phyloP scores from a whole-genome alignment of 2,797 vertebrate genomes.

The Periophthalmus magnuspinnatus region DNA sequence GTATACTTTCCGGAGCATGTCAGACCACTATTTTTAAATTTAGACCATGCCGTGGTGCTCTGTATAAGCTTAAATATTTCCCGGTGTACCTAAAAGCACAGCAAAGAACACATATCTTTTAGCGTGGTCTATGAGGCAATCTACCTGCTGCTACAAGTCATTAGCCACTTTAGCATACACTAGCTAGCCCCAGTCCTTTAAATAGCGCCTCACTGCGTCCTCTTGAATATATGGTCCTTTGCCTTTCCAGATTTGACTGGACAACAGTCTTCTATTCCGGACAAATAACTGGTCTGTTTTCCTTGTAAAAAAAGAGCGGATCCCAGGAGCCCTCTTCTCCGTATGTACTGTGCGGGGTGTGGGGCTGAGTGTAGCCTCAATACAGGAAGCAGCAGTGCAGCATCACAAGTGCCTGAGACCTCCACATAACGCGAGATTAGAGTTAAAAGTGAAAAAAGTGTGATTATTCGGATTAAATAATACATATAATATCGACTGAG shows the following conservation, averaged over 20 bases:
- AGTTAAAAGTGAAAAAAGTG: not conserved
- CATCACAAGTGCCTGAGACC: constrained; percentile 58
- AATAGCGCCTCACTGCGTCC: constrained; percentile 42
- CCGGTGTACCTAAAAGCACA: constrained; percentile 16
- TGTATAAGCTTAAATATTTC: constrained; percentile 8
- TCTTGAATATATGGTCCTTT: constrained; percentile 29
- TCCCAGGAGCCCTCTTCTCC: constrained; percentile 25
- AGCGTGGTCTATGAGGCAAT: constrained; percentile 23
- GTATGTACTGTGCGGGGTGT: constrained; percentile 29
- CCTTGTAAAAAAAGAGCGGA: constrained; percentile 16
- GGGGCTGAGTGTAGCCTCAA: constrained; percentile 50
- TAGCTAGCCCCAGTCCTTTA: constrained; percentile 54
- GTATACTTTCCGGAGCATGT: constrained; percentile 54
- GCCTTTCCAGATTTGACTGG: constrained; percentile 26
- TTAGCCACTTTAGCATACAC: constrained; percentile 62
- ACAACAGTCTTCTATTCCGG: constrained; percentile 28
- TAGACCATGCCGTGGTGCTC: constrained; percentile 25
- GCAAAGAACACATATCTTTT: constrained; percentile 24
- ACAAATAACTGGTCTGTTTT: constrained; percentile 21
- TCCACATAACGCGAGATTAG: constrained; percentile 69
- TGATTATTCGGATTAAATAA: not conserved
- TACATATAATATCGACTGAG: not conserved
- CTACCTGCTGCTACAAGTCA: constrained; percentile 63
- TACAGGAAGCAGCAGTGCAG: constrained; percentile 78
- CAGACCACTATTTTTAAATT: constrained; percentile 33